Conservation (phyloP, 2,888 invertebrate species). For the Notodonta dromedarius region DNA sequence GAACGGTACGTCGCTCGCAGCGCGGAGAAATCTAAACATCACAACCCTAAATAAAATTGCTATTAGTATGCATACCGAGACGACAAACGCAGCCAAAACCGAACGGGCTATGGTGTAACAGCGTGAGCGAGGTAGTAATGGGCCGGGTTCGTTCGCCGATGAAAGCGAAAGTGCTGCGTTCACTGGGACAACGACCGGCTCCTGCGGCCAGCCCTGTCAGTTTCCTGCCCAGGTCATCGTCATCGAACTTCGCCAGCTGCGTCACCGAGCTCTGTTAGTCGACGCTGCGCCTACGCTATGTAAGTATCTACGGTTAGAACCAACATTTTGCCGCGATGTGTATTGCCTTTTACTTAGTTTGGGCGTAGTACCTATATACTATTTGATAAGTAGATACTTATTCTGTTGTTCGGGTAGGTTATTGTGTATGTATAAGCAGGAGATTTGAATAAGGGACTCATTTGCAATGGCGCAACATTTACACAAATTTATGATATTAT, state of each 20-base stretch:
- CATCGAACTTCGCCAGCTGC: constrained; percentile 47
- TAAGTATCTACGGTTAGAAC: constrained; percentile 12
- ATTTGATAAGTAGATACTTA: too few relatives aligned
- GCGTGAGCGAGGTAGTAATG: constrained; percentile 78
- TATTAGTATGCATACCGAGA: constrained; percentile 75
- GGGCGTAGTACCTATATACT: too few relatives aligned
- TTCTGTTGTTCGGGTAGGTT: too few relatives aligned
- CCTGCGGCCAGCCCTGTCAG: constrained; percentile 65
- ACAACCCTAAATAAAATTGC: constrained; percentile 63
- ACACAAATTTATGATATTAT: too few relatives aligned
- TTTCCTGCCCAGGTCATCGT: constrained; percentile 66
- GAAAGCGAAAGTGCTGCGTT: constrained; percentile 82
- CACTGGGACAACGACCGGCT: constrained; percentile 82
- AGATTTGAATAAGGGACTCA: too few relatives aligned
- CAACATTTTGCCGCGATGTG: constrained; percentile 13
- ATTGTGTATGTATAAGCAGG: too few relatives aligned
- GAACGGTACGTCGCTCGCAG: constrained; percentile 39
- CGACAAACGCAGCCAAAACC: constrained; percentile 74
- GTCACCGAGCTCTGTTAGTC: constrained; percentile 36
- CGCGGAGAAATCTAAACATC: constrained; percentile 76
- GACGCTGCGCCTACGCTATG: constrained; percentile 22
- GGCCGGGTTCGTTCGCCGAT: constrained; percentile 81
- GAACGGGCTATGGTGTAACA: constrained; percentile 73
- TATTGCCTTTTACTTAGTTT: constrained; percentile 3
- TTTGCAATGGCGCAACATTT: too few relatives aligned